phyloP scores from a whole-genome alignment of 2,113 vertebrate genomes.

The Microtus ochrogaster region DNA sequence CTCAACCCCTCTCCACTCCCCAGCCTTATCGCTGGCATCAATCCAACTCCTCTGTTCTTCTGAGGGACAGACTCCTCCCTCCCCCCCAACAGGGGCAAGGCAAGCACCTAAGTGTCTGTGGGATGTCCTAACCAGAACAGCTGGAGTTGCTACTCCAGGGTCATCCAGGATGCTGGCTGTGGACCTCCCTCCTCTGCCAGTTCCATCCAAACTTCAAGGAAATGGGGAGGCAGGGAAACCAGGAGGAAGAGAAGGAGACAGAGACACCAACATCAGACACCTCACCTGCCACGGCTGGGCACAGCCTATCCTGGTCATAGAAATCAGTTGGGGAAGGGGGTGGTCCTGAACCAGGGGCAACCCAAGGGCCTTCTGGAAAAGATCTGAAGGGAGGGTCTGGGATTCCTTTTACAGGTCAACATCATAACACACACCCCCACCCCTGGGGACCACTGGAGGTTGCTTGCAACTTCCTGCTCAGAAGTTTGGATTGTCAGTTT shows the following conservation, averaged over 20 bases:
- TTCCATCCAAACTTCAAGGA: background rate
- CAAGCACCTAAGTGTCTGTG: constrained; percentile 14
- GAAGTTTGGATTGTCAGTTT: background rate
- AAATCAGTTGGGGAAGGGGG: background rate
- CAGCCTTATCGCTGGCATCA: constrained; percentile 76
- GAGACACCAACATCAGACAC: background rate
- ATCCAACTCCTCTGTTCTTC: constrained; percentile 30
- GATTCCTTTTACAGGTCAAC: background rate
- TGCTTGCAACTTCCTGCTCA: background rate
- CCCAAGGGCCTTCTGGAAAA: background rate
- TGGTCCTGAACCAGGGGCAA: background rate
- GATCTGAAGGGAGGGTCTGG: background rate
- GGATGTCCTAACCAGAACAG: background rate
- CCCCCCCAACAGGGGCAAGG: background rate
- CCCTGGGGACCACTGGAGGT: background rate
- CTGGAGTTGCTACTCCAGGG: background rate
- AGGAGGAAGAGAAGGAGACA: background rate
- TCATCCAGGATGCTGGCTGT: background rate
- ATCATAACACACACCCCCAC: no score
- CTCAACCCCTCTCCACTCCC: constrained; percentile 55
- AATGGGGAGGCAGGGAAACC: no score
- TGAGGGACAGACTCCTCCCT: constrained; percentile 4
- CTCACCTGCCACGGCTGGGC: background rate
- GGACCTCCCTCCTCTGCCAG: background rate
- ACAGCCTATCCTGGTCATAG: background rate